Conservation (phyloP, 2,797 vertebrate genomes). For the Sciaenops ocellatus region DNA sequence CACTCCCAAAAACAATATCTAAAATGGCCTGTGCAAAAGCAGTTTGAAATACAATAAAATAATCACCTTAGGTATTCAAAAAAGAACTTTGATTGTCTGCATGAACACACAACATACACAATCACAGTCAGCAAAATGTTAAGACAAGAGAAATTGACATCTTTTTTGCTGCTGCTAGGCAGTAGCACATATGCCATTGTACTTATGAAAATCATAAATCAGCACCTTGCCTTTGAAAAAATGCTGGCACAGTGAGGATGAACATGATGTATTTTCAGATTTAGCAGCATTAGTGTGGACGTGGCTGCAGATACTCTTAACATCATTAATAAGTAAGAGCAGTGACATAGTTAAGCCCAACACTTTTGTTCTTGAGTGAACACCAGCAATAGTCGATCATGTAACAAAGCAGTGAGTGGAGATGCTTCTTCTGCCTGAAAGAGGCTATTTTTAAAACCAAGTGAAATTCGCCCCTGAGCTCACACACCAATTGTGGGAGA, state of each 20-base stretch:
- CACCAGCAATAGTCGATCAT: neutral
- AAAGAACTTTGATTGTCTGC: neutral
- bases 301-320: neutral
- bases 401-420: constrained; percentile 1
- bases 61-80: neutral
- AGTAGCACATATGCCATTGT: neutral
- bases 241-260: neutral
- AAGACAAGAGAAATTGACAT: neutral
- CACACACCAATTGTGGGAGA: constrained; percentile 17
- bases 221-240: neutral
- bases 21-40: too few relatives aligned
- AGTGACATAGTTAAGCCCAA: constrained; percentile 24
- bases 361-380: constrained; percentile 1
- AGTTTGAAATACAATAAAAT: too few relatives aligned
- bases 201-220: neutral
- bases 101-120: neutral
- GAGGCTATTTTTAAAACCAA: constrained; percentile 44
- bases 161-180: neutral
- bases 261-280: neutral
- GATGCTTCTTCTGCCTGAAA: constrained; percentile 17
- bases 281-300: neutral
- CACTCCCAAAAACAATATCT: too few relatives aligned
- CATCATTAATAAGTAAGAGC: constrained; percentile 27
- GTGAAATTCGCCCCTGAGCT: constrained; percentile 24
- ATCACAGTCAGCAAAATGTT: neutral